phyloP scores from a whole-genome alignment of 2,888 invertebrate species.

The Hirtodrosophila cameraria region DNA sequence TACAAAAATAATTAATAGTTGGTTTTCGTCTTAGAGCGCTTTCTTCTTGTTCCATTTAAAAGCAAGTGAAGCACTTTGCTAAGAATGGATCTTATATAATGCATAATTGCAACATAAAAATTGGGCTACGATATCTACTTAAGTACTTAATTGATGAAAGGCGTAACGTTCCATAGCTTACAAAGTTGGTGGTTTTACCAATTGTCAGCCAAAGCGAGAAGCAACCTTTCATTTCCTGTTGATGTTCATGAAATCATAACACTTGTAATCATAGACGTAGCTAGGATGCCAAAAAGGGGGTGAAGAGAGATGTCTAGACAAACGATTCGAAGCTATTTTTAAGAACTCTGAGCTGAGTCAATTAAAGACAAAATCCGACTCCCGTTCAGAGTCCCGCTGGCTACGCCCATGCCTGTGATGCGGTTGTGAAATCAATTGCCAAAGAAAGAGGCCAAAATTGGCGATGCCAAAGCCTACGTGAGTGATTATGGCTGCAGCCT shows the following conservation, averaged over 20 bases:
- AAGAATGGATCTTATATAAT: conserved; percentile 3
- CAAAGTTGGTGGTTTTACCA: not conserved
- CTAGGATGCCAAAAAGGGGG: too few species aligned
- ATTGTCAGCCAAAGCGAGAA: conserved; percentile 7
- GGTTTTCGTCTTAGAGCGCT: too few species aligned
- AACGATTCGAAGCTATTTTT: too few species aligned
- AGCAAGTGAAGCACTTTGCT: not conserved
- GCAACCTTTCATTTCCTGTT: conserved; percentile 70
- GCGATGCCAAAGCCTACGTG: conserved; percentile 54
- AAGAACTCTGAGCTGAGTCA: too few species aligned
- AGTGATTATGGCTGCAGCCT: conserved; percentile 37
- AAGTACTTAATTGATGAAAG: conserved; percentile 21
- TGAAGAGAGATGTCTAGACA: too few species aligned
- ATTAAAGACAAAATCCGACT: too few species aligned
- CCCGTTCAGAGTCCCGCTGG: too few species aligned
- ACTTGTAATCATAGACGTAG: not conserved
- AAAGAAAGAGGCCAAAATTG: conserved; percentile 47
- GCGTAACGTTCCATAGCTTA: conserved; percentile 7
- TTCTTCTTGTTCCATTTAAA: too few species aligned
- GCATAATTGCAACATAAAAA: conserved; percentile 6
- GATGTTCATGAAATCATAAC: conserved; percentile 35
- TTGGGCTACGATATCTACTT: conserved; percentile 19
- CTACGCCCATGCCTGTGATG: not conserved
- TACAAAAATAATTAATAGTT: too few species aligned
- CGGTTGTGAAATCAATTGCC: conserved; percentile 24